phyloP scores from a whole-genome alignment of 2,888 invertebrate genomes.

The Sturmia bella region DNA sequence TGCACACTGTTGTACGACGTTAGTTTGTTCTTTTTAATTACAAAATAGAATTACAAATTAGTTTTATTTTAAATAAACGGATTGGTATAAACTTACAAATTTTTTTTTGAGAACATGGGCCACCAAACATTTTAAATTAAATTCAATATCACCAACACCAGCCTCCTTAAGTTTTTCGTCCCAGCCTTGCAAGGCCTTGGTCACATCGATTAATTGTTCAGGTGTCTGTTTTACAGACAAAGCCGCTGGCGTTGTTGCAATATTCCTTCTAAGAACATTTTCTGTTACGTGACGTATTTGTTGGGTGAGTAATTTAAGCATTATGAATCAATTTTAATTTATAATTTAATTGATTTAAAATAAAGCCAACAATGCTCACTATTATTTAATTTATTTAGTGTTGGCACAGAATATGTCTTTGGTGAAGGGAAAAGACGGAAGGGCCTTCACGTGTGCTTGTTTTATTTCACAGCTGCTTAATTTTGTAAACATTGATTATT shows the following conservation, averaged over 20 bases:
- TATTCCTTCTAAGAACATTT: conserved; percentile 18
- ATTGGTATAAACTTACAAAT: conserved; percentile 82
- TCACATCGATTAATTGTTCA: conserved; percentile 70
- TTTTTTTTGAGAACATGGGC: conserved; percentile 83
- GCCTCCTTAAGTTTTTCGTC: conserved; percentile 81
- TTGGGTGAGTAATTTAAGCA: conserved; percentile 67
- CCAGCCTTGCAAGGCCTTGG: conserved; percentile 81
- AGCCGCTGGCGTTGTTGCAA: conserved; percentile 15
- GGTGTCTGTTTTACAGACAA: conserved; percentile 39
- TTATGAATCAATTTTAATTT: conserved; percentile 53
- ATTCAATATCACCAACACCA: conserved; percentile 83
- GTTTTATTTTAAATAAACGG: not conserved
- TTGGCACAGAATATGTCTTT: no score
- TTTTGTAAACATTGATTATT: conserved; percentile 1
- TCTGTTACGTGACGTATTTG: conserved; percentile 56
- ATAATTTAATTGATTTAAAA: conserved; percentile 33
- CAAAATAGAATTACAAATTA: no score
- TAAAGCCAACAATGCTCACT: conserved; percentile 8
- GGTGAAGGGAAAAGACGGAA: not conserved
- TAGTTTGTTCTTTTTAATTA: conserved; percentile 73
- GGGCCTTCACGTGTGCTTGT: conserved; percentile 43
- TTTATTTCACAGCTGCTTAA: conserved; percentile 31
- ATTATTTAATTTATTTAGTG: conserved; percentile 45
- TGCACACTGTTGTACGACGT: conserved; percentile 72
- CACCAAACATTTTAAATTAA: conserved; percentile 84